Base-by-base conservation (phyloP, 2,797 vertebrate genomes). In the Alauda arvensis region DNA sequence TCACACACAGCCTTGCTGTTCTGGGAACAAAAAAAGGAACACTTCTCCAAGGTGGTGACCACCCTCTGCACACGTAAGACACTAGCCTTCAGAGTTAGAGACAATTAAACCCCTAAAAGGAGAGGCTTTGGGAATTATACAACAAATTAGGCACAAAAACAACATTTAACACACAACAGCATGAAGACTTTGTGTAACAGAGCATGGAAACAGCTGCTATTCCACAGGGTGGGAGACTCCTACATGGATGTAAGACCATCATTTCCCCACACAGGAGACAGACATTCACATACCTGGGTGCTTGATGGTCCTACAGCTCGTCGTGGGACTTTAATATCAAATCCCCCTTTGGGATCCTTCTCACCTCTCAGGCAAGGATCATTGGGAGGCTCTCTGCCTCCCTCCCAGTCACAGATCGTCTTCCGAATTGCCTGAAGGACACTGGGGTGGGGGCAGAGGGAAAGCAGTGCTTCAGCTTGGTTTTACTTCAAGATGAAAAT, bases 321-420 rank as follows among this genome's bases (percentile, higher is more conserved):
- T 42, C 99, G 98, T 72, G 99, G 99, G 83, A 99, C 99, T 96
- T 99, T 99, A 88, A 99, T 99, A 94, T 99, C 99, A 93, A 99
- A 99, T 70, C 99, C 99, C 29, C 99, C 99, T 95, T 99, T 99
- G 16, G 99, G 99, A 95, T 99, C 99, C 94, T 99, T 99, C 96
- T 99, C 99, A 10, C 99, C 99, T 96, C 98, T 97, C 94, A 99
- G 95, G 88, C 99, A 99, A 14, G 99, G 99, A 95, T 99, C 99
- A 70, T 99, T 99, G 43, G 99, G 98, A 71, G 99, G 99, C 89
- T 99, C 99, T 56, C 98, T 97, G 12, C 97, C 98, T 42, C 98
- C 99, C 52, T 99, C 99, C 99, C 99, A 99, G 97, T 99, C 99
- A 95, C 99, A 99, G 85, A 99, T 99, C 0, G 99, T 99, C 94